phyloP scores from a whole-genome alignment of 2,797 vertebrate genomes.

The Momotus momota region DNA sequence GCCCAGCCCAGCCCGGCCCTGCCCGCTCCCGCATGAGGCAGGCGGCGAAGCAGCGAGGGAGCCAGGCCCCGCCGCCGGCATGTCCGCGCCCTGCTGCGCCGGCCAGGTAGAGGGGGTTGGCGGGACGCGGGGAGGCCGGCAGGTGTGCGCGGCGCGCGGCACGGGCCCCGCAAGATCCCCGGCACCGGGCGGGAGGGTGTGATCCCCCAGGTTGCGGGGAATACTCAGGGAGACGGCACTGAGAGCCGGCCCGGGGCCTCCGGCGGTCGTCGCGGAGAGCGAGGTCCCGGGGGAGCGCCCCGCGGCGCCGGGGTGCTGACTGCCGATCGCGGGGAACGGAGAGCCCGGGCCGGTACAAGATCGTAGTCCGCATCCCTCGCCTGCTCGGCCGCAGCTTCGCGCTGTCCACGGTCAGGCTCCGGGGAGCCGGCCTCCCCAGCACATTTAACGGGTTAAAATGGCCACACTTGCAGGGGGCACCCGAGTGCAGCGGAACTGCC shows the following conservation, averaged over 20 bases:
- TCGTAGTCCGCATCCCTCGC: not conserved
- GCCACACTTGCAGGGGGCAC: not conserved
- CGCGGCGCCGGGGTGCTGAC: not conserved
- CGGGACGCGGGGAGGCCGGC: not conserved
- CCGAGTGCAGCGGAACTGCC: not conserved
- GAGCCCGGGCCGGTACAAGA: not conserved
- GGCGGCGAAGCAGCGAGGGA: not conserved
- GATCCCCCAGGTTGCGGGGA: no score
- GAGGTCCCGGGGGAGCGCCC: not conserved
- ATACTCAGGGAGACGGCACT: not conserved
- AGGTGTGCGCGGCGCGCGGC: not conserved
- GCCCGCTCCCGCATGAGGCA: not conserved
- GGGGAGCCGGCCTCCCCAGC: not conserved
- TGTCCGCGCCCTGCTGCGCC: conserved; percentile 78
- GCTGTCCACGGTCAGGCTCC: not conserved
- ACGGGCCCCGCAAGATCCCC: not conserved
- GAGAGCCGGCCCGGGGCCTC: no score
- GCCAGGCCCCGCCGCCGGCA: not conserved
- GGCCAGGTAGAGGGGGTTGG: conserved; percentile 74
- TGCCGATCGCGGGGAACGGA: not conserved
- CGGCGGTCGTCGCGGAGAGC: not conserved
- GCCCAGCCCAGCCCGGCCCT: no score
- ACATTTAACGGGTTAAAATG: accelerated
- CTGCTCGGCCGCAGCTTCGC: not conserved
- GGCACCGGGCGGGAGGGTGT: not conserved